A percentile compares a stretch with the other conserved stretches of the same genome.
These are phyloP conservation scores for Rutilus rutilus DNA, from an alignment of 2,113 vertebrate species.

Conservation along the genomic window DNA sequence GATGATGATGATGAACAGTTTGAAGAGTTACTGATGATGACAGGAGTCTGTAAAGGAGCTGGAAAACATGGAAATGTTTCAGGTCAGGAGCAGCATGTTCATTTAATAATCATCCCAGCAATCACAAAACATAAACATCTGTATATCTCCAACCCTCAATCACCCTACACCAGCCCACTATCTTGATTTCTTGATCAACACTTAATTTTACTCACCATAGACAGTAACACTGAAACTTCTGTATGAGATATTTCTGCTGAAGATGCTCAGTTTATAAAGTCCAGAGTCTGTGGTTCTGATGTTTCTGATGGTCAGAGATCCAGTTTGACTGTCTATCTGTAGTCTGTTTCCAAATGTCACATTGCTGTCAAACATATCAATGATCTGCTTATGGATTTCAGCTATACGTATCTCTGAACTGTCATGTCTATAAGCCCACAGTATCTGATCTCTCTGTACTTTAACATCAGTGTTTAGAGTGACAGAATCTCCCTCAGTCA, in stretches of 20 bases:
- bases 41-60: not conserved
- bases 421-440: not conserved
- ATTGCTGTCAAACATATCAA: not conserved
- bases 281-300: not conserved
- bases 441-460: not conserved
- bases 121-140: not conserved
- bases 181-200: not conserved
- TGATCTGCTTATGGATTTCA: rapidly evolving
- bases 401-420: not conserved
- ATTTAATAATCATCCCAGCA: no score
- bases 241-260: not conserved
- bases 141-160: not conserved
- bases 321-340: not conserved
- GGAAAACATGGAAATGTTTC: not conserved
- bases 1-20: not conserved
- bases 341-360: not conserved
- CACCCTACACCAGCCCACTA: no score
- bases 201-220: slow-evolving; percentile 2
- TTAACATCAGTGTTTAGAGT: not conserved
- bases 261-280: not conserved
- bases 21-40: not conserved
- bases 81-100: no score
- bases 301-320: slow-evolving; percentile 12
- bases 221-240: not conserved
- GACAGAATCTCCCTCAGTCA: not conserved